Conservation (phyloP, 2,113 vertebrate species). For the Naja naja region DNA sequence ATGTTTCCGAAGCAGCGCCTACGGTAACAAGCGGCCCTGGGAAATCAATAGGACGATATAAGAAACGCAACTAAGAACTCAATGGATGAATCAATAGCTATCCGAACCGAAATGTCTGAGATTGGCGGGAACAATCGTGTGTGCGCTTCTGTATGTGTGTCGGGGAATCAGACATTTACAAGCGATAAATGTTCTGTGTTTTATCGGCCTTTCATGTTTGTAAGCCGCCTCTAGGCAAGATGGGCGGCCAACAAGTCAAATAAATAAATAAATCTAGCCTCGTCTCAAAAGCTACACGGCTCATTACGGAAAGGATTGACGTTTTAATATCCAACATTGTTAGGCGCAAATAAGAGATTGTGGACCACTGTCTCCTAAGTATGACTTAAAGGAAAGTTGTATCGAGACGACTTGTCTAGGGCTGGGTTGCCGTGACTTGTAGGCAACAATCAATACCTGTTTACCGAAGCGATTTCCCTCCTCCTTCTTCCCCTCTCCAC, state of each 20-base stretch:
- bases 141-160: neutral
- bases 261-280: neutral
- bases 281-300: neutral
- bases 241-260: neutral
- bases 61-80: constrained; percentile 24
- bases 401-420: neutral
- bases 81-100: constrained; percentile 42
- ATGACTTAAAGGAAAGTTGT: neutral
- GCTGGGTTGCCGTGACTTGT: neutral
- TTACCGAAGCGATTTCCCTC: neutral
- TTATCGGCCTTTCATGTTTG: neutral
- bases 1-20: constrained; percentile 28
- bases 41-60: constrained; percentile 43
- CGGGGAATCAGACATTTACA: neutral
- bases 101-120: constrained; percentile 20
- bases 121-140: neutral
- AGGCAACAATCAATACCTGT: neutral
- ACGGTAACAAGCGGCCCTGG: neutral
- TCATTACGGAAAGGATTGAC: neutral
- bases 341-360: neutral
- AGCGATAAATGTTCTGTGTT: neutral
- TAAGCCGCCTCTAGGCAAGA: neutral
- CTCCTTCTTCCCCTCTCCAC: neutral
- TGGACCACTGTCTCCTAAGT: neutral
- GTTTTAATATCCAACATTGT: neutral